Conservation (phyloP, 2,888 invertebrate genomes). For the Mesochorus sp. region DNA sequence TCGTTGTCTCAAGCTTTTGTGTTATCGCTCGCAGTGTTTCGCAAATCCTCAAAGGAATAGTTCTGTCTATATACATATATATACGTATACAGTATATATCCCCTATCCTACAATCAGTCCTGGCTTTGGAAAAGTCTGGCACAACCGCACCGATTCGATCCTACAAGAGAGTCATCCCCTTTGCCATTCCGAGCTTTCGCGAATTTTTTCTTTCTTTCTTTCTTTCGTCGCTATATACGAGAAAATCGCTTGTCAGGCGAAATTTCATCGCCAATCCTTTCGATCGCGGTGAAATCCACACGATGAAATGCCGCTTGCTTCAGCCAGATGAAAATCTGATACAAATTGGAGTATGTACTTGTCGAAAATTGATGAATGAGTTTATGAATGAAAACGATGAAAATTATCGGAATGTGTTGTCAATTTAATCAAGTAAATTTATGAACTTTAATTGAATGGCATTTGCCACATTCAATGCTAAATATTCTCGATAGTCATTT, state of each 20-base stretch:
- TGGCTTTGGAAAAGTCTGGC: conserved; percentile 1
- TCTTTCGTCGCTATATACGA: background rate
- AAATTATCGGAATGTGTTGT: background rate
- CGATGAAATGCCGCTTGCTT: background rate
- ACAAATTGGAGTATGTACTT: background rate
- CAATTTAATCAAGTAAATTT: too few relatives aligned
- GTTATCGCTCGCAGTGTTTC: conserved; percentile 39
- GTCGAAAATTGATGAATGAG: too few relatives aligned
- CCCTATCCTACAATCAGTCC: conserved; percentile 41
- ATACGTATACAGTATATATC: background rate
- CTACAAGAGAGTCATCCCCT: conserved; percentile 5
- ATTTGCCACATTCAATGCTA: too few relatives aligned
- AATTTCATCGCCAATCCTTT: conserved; percentile 46
- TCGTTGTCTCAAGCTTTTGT: conserved; percentile 62
- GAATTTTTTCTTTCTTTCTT: conserved; percentile 2
- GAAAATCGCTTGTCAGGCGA: conserved; percentile 24
- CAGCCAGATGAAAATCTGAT: conserved; percentile 14
- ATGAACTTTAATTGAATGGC: too few relatives aligned
- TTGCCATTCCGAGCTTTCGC: conserved; percentile 41
- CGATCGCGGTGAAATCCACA: conserved; percentile 16
- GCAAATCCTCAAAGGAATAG: conserved; percentile 53
- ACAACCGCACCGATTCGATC: conserved; percentile 43
- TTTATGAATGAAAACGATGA: background rate
- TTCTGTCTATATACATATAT: conserved; percentile 14
- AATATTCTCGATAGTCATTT: too few relatives aligned